Evolutionary conservation across 1,140 invertebrate species (phyloP), one percentile per base, ranked within the genome.

Genomic region (fruit fly (Drosophila melanogaster)): DNA sequence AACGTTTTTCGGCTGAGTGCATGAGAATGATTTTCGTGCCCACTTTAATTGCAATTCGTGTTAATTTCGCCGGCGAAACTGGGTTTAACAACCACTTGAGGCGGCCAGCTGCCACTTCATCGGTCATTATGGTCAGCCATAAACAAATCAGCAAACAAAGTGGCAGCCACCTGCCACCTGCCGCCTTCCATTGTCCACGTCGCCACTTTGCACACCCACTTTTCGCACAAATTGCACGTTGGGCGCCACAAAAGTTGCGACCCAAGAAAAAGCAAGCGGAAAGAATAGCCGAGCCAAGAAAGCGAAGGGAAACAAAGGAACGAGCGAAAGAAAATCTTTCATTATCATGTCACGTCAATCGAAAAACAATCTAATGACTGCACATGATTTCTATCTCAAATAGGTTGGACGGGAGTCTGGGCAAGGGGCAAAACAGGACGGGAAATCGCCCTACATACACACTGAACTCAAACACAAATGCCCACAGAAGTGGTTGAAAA

Each of bases 291-390:
- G 14, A 43, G 44, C 43, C 15, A 50, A 35, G 51, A 66, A 51
- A 43, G 22, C 47, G 47, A 53, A 64, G n/a, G 56, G 57, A 60
- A 77, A 60, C 44, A 35, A 56, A 64, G 51, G 51, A 69, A 26
- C 65, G 50, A 56, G 54, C 22, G 22, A 58, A 38, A 55, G 55
- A 70, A 78, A 87, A 86, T 80, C 87, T 87, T 90, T 90, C 87
- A 90, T 90, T 90, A 90, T 90, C 87, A 84, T 90, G 87, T 90
- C 87, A 90, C 87, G 87, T 90, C 87, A 90, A 90, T 90, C 83
- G 83, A 80, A 90, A 81, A 90, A 79, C 87, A 90, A 90, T 90
- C 87, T 90, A 90, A 90, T 90, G 87, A 84, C 87, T 90, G 87
- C 87, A 90, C 87, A 90, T 90, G 87, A 90, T 90, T 90, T 83